Evolutionary conservation across 2,888 invertebrate genomes (phyloP), one percentile per base, ranked within the genome.

Genomic region (Eueremaeus valkanovi): DNA sequence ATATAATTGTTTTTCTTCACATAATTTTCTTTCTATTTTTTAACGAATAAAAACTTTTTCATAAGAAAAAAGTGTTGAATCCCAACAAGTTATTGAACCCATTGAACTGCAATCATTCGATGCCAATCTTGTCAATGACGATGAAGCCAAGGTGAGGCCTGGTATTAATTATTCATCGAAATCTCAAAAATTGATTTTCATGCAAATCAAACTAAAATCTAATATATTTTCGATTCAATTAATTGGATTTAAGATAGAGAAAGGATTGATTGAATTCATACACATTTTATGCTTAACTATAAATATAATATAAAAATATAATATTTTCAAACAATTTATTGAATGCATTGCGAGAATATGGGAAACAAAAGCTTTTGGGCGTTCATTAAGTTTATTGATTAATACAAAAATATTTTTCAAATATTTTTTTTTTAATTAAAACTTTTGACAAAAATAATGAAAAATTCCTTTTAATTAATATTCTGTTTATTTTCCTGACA

Each of bases 41-140:
- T 29, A 63, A 8, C 33, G 33, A 63, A 36, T 21, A 5, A 21
- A 18, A 24, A 55, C 9, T 27, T 24, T n/a, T 55, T 3, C 18
- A 24, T 24, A 55, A 55, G 55, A 55, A 24, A 55, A 55, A 55
- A 55, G 55, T 55, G 55, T 36, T 61, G 61, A 61, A 18, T 61
- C 61, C 29, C 61, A 27, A 61, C 61, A 61, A 61, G 61, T 33
- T 61, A n/a, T 61, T 63, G 63, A 63, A 63, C 63, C 63, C 63
- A 63, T 61, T 61, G 61, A 63, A 33, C 63, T 13, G 63, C 63
- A 63, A 63, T 63, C 63, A 63, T 63, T 31, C 16, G 63, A 63
- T 63, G 55, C 55, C 55, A 55, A 24, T 55, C 27, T 55, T 13
- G 36, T 63, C 29, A 63, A 63, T 63, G 63, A 63, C 63, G 63